Evolutionary conservation across 2,113 vertebrate species (phyloP).

Genomic region (Colossoma macropomum): DNA sequence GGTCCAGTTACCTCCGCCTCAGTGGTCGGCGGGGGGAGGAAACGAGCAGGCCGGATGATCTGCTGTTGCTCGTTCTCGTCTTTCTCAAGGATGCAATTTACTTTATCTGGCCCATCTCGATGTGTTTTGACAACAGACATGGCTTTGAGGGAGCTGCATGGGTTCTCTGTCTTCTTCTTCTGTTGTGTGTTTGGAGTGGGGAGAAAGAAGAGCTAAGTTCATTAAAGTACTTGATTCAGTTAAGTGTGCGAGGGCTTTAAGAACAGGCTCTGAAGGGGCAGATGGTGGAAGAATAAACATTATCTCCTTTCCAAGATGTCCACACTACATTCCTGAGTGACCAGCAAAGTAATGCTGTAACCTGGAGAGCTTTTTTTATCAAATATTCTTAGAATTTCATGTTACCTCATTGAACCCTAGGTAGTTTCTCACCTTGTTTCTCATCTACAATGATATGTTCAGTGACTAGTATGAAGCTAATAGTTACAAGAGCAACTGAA

Average conservation of each 20-base stretch:
- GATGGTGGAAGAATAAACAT: constrained; percentile 37
- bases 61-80: constrained; percentile 71
- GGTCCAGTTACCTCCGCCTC: constrained; percentile 81
- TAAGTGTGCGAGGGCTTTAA: constrained; percentile 67
- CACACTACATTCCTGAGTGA: constrained; percentile 34
- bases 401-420: not conserved
- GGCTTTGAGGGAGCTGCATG: constrained; percentile 61
- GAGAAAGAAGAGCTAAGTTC: constrained; percentile 64
- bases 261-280: constrained; percentile 42
- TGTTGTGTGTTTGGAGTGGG: constrained; percentile 41
- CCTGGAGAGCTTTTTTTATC: not conserved
- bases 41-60: constrained; percentile 68
- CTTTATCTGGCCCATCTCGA: constrained; percentile 68
- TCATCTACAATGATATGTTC: not conserved
- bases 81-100: constrained; percentile 71
- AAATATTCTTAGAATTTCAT: not conserved
- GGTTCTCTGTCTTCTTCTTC: constrained; percentile 19
- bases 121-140: constrained; percentile 75
- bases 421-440: too few relatives aligned
- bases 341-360: constrained; percentile 8
- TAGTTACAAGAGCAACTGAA: too few relatives aligned
- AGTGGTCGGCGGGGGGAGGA: constrained; percentile 53
- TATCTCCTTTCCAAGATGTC: constrained; percentile 16
- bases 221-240: constrained; percentile 75
- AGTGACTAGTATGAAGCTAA: not conserved